Conservation (phyloP, 1,140 invertebrate species). For the Musca vetustissima region DNA sequence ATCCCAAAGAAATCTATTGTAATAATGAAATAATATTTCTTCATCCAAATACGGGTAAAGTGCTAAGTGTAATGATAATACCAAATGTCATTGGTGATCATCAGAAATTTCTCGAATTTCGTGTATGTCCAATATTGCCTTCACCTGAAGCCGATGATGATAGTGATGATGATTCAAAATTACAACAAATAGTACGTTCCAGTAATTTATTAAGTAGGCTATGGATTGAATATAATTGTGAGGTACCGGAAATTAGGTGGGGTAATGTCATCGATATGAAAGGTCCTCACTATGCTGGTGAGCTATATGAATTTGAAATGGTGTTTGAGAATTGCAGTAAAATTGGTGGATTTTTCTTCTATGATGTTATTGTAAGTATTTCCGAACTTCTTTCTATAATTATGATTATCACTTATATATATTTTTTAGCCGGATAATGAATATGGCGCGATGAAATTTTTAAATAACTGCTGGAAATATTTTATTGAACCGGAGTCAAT, state of each 20-base stretch:
- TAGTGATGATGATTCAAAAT: slow-evolving; percentile 7
- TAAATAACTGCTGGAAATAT: slow-evolving; percentile 41
- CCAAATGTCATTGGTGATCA: slow-evolving; percentile 42
- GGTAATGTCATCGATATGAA: slow-evolving; percentile 25
- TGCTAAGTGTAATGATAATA: slow-evolving; percentile 41
- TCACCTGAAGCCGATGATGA: slow-evolving; percentile 27
- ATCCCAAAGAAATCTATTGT: slow-evolving; percentile 43
- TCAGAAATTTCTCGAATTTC: slow-evolving; percentile 38
- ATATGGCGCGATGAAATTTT: slow-evolving; percentile 35
- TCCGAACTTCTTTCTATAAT: not conserved
- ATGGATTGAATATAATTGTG: slow-evolving; percentile 47
- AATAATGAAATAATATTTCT: slow-evolving; percentile 47
- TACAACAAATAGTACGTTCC: slow-evolving; percentile 25
- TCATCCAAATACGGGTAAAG: slow-evolving; percentile 44
- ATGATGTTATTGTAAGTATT: slow-evolving; percentile 42
- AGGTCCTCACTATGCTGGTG: slow-evolving; percentile 35
- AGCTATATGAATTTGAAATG: slow-evolving; percentile 43
- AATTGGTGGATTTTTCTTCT: slow-evolving; percentile 43
- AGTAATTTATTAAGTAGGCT: slow-evolving; percentile 33
- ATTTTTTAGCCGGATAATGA: slow-evolving; percentile 5
- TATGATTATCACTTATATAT: not conserved
- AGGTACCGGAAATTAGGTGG: slow-evolving; percentile 39
- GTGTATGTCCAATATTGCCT: slow-evolving; percentile 37
- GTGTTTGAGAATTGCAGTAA: slow-evolving; percentile 34
- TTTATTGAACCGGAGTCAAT: slow-evolving; percentile 31